Percentiles rank a stretch among this genome's conserved stretches.
These are phyloP conservation scores for Paedocypris sp. DNA, from an alignment of 2,113 vertebrate genomes.

Conservation along the genomic window DNA sequence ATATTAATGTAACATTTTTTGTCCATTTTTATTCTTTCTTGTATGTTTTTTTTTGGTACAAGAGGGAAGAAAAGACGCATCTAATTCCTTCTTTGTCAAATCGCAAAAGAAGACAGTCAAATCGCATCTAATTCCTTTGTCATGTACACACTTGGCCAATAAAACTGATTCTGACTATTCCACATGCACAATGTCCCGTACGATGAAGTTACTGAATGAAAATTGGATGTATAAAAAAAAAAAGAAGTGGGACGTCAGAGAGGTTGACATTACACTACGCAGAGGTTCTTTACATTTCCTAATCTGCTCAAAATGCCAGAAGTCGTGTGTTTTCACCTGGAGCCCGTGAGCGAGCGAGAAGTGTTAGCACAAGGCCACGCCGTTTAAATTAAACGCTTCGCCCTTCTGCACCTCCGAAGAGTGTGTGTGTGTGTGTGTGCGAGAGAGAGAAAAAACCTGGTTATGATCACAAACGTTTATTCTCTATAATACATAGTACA, in stretches of 20 bases:
- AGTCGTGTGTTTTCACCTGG: conserved; percentile 41
- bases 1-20: no score
- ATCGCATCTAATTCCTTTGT: no score
- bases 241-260: conserved; percentile 56
- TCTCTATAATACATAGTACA: no score
- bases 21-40: no score
- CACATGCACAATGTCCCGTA: background rate
- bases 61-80: no score
- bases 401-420: background rate
- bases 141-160: no score
- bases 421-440: background rate
- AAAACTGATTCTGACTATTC: no score
- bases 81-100: no score
- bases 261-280: conserved; percentile 54
- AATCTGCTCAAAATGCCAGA: conserved; percentile 61
- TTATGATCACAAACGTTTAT: background rate
- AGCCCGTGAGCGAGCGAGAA: conserved; percentile 41
- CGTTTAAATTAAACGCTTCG: conserved; percentile 13
- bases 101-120: no score
- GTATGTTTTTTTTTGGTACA: no score
- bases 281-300: conserved; percentile 51
- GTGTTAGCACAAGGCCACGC: background rate
- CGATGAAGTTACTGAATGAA: conserved; percentile 57
- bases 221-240: no score
- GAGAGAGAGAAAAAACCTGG: background rate